Base-by-base conservation (phyloP, 2,113 vertebrate genomes). In the Oostethus manadensis region DNA sequence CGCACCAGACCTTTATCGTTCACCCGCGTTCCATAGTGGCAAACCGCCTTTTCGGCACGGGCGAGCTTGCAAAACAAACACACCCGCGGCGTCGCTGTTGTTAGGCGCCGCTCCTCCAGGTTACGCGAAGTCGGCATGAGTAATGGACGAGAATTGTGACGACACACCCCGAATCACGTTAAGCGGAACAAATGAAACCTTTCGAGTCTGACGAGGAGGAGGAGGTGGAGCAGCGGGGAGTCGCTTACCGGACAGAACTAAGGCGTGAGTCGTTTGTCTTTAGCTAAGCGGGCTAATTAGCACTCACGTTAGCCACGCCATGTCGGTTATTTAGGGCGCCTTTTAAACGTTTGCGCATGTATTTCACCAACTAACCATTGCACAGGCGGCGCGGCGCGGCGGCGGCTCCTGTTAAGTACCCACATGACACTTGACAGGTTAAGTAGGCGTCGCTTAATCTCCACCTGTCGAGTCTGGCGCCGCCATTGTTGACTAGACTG, bases 151-250 rank as follows among this genome's bases (percentile, higher is more conserved):
- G 3, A 42, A 21, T 14, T 22, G 20, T 3, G 11, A 42, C 14
- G 11, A 2, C 38, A 1, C 51, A 21, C 11, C 8, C 3, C 23
- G 1, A 1, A 13, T 43, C 1, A 60, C 63, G 29, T 33, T 51
- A 62, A 18, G 15, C 29, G 14, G 4, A 22, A 48, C 62, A 49
- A 62, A 89, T 89, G 88, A 88, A 84, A 69, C 68, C 79, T 1
- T 51, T 80, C 10, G 73, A 87, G 15, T 86, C 85, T 3, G 88
- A 89, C 3, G 85, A 87, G 47, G 90, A 79, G 47, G 90, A 79
- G 2, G 78, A 87, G 0, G 51, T 21, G 13, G 83, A 89, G 64
- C 80, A 84, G 23, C 72, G 83, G 20, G 71, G 62, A 1, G 64
- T 8, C 3, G 38, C 6, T 14, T 78, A 74, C 21, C 79, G 81